These are phyloP conservation scores for Dione vanillae DNA, from an alignment of 2,888 invertebrate genomes.

Conservation along the genomic window DNA sequence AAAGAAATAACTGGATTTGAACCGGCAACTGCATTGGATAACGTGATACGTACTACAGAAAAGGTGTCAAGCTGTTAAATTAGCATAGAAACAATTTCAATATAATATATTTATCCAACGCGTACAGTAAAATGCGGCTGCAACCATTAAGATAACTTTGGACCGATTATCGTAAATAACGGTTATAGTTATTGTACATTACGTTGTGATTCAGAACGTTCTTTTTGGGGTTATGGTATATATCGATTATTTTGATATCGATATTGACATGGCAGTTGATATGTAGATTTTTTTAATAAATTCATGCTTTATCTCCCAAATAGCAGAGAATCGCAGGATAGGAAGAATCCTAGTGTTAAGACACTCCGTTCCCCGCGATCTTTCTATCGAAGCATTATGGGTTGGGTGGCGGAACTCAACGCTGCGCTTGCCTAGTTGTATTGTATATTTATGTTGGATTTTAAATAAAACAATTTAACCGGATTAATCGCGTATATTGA, in stretches of 20 bases:
- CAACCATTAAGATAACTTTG: slow-evolving; percentile 36
- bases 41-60: background rate
- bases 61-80: background rate
- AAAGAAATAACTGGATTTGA: background rate
- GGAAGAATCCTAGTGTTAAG: too few species aligned
- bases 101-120: slow-evolving; percentile 15
- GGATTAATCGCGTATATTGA: too few species aligned
- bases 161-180: slow-evolving; percentile 38
- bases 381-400: too few species aligned
- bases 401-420: background rate
- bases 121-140: slow-evolving; percentile 25
- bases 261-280: background rate
- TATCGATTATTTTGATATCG: background rate
- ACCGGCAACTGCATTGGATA: background rate
- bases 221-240: background rate
- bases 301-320: too few species aligned
- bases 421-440: too few species aligned
- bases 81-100: slow-evolving; percentile 14
- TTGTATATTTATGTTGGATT: too few species aligned
- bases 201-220: slow-evolving; percentile 4
- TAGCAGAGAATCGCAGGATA: too few species aligned
- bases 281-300: background rate
- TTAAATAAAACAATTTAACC: too few species aligned
- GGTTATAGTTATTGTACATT: slow-evolving; percentile 33
- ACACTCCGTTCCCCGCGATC: too few species aligned